Evolutionary conservation across 2,888 invertebrate genomes (phyloP).

Genomic region (Erebia epiphron): DNA sequence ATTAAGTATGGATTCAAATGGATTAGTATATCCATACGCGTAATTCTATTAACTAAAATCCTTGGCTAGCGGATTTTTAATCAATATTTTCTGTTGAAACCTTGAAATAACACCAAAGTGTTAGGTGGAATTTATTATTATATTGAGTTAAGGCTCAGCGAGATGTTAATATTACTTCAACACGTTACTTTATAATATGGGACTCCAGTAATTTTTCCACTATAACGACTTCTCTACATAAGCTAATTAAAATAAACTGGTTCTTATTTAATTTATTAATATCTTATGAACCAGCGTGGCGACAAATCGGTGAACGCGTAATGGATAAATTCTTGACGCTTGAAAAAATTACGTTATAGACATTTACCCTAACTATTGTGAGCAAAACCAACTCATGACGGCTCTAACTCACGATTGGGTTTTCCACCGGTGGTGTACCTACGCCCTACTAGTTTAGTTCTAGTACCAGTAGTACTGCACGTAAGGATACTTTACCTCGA

Average conservation of each 20-base stretch:
- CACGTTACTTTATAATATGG: background rate
- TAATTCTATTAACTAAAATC: background rate
- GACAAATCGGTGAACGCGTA: too few species aligned
- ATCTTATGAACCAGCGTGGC: too few species aligned
- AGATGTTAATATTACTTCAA: background rate
- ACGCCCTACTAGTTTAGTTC: too few species aligned
- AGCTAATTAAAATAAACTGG: background rate
- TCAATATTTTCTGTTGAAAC: conserved; percentile 4
- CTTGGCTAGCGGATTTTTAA: background rate
- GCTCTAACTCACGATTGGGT: too few species aligned
- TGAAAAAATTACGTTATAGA: too few species aligned
- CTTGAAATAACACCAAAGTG: background rate
- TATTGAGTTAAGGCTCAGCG: background rate
- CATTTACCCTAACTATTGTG: too few species aligned
- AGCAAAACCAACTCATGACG: too few species aligned
- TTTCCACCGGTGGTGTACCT: too few species aligned
- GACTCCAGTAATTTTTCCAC: background rate
- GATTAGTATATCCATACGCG: too few species aligned
- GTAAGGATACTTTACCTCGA: conserved; percentile 71
- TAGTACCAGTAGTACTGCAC: too few species aligned
- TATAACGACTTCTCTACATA: background rate
- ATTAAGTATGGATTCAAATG: too few species aligned
- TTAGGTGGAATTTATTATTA: background rate
- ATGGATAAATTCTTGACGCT: too few species aligned
- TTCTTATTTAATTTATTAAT: background rate